Conservation (phyloP, 2,113 vertebrate genomes). For the Myotis yumanensis region DNA sequence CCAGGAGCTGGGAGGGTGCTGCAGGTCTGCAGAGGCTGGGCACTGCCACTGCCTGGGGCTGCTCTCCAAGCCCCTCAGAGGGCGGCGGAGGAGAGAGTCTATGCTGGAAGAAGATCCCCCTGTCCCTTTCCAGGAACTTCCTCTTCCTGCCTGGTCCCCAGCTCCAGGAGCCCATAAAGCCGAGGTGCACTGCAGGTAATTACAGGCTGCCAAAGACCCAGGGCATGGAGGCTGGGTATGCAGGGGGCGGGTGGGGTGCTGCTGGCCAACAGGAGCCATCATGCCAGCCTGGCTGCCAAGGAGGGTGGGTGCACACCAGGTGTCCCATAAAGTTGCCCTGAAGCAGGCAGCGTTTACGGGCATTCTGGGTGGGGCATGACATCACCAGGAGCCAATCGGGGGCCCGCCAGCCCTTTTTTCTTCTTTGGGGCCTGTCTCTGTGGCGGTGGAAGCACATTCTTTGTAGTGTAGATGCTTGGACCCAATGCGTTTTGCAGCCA, state of each 20-base stretch:
- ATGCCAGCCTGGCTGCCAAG: not conserved
- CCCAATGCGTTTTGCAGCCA: not conserved
- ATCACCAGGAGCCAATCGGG: constrained; percentile 6
- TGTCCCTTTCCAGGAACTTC: constrained; percentile 56
- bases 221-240: constrained; percentile 32
- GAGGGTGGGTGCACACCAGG: constrained; percentile 36
- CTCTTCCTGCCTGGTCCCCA: not conserved
- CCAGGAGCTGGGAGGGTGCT: not conserved
- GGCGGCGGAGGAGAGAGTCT: not conserved
- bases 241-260: not conserved
- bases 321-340: constrained; percentile 34
- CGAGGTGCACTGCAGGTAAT: constrained; percentile 52
- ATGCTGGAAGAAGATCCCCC: not conserved
- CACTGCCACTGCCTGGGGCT: not conserved
- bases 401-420: not conserved
- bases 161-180: constrained; percentile 47
- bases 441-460: constrained; percentile 20
- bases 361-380: constrained; percentile 48
- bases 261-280: constrained; percentile 20
- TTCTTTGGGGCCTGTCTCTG: constrained; percentile 39
- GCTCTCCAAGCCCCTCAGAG: not conserved
- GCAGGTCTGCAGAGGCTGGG: not conserved
- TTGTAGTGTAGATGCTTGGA: not conserved
- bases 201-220: constrained; percentile 62
- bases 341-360: constrained; percentile 43